Evolutionary conservation across 2,888 invertebrate species (phyloP).

Genomic region (Lithophane semibrunnea): DNA sequence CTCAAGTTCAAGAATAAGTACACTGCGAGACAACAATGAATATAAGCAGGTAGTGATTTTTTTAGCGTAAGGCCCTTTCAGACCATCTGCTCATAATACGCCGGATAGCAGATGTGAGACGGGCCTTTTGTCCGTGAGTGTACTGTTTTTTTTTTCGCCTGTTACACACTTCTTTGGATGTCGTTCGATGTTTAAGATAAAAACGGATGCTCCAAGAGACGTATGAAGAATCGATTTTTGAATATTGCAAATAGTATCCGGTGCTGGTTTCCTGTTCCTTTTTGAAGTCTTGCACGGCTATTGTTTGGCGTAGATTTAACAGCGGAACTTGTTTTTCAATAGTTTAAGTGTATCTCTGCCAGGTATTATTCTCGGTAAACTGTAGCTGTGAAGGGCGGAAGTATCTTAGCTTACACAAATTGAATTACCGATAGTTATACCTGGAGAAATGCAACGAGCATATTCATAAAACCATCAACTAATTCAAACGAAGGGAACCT

Average conservation of each 20-base stretch:
- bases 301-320: conserved; percentile 41
- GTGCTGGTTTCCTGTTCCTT: conserved; percentile 71
- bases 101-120: conserved; percentile 86
- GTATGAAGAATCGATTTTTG: conserved; percentile 79
- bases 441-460: background rate
- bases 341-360: conserved; percentile 24
- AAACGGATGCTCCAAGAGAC: conserved; percentile 66
- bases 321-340: conserved; percentile 44
- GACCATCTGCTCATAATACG: conserved; percentile 81
- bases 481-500: background rate
- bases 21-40: conserved; percentile 70
- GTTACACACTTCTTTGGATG: conserved; percentile 67
- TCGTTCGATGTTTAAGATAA: conserved; percentile 66
- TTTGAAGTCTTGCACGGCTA: conserved; percentile 49
- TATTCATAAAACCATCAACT: background rate
- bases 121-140: conserved; percentile 74
- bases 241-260: conserved; percentile 81
- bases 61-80: conserved; percentile 73
- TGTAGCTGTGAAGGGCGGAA: conserved; percentile 20
- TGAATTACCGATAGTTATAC: background rate
- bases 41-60: conserved; percentile 84
- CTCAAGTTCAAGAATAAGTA: conserved; percentile 82
- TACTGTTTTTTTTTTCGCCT: conserved; percentile 74
- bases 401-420: background rate
- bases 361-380: conserved; percentile 11